Conservation (phyloP, 2,797 vertebrate species). For the Allobates femoralis region DNA sequence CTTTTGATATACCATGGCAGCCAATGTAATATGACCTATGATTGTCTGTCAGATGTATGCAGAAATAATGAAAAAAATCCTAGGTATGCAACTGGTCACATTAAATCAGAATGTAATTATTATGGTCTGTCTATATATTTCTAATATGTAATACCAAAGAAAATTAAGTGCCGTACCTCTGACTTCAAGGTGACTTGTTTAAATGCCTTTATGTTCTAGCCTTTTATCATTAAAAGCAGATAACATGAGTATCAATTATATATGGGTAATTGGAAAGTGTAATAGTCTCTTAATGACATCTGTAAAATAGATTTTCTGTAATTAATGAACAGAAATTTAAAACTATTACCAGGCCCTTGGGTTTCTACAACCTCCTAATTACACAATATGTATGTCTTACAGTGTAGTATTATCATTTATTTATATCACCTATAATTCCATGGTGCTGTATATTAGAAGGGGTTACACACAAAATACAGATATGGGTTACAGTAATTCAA, state of each 20-base stretch:
- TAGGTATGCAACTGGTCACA: not conserved
- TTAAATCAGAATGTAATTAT: not conserved
- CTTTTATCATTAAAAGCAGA: conserved; percentile 49
- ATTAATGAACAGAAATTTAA: not conserved
- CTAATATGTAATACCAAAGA: not conserved
- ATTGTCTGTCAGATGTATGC: not conserved
- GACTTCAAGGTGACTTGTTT: conserved; percentile 55
- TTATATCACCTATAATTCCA: no score
- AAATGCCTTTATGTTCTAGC: conserved; percentile 39
- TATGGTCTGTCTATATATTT: not conserved
- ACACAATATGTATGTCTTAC: not conserved
- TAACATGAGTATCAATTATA: conserved; percentile 61
- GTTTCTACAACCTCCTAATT: not conserved
- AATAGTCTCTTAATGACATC: conserved; percentile 55
- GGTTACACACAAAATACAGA: no score
- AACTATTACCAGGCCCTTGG: no score
- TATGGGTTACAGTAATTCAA: no score
- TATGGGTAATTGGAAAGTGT: conserved; percentile 52
- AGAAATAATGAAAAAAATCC: not conserved
- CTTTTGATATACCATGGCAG: no score
- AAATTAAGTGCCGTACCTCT: conserved; percentile 9
- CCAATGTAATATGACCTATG: not conserved
- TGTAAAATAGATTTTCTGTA: conserved; percentile 16
- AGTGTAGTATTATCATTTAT: no score
- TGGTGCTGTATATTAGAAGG: no score